These are phyloP conservation scores for Alcedo atthis DNA, from an alignment of 2,797 vertebrate species.

Conservation along the genomic window DNA sequence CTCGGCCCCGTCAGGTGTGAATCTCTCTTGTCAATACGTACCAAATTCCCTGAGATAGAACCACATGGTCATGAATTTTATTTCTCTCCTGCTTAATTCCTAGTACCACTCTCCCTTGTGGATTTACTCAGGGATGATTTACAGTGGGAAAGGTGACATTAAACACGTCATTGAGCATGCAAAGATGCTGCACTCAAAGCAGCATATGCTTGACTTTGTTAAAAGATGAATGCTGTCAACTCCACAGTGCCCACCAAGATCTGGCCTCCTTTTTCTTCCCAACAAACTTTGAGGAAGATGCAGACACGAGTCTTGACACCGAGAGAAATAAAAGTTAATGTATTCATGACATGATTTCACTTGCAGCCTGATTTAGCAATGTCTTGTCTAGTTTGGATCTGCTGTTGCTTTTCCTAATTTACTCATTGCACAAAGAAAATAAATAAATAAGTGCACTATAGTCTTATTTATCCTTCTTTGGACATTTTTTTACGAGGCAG, in stretches of 20 bases:
- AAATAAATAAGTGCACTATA: slow-evolving; percentile 80
- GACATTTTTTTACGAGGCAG: slow-evolving; percentile 85
- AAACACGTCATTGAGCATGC: slow-evolving; percentile 79
- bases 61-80: slow-evolving; percentile 76
- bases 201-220: slow-evolving; percentile 78
- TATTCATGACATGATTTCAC: slow-evolving; percentile 71
- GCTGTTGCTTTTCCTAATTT: slow-evolving; percentile 77
- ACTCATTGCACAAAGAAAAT: slow-evolving; percentile 79
- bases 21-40: slow-evolving; percentile 72
- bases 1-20: slow-evolving; percentile 72
- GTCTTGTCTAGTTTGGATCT: slow-evolving; percentile 75
- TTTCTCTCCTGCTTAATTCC: slow-evolving; percentile 74
- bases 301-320: slow-evolving; percentile 64
- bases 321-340: slow-evolving; percentile 71
- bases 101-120: slow-evolving; percentile 71
- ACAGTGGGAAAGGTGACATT: slow-evolving; percentile 80
- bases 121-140: slow-evolving; percentile 76
- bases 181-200: slow-evolving; percentile 77
- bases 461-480: slow-evolving; percentile 84
- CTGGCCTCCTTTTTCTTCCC: slow-evolving; percentile 64
- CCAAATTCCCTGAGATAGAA: slow-evolving; percentile 73
- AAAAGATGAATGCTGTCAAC: slow-evolving; percentile 75
- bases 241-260: slow-evolving; percentile 66
- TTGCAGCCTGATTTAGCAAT: slow-evolving; percentile 75
- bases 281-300: slow-evolving; percentile 65